Conservation (phyloP, 2,797 vertebrate genomes). For the Lithobates pipiens region DNA sequence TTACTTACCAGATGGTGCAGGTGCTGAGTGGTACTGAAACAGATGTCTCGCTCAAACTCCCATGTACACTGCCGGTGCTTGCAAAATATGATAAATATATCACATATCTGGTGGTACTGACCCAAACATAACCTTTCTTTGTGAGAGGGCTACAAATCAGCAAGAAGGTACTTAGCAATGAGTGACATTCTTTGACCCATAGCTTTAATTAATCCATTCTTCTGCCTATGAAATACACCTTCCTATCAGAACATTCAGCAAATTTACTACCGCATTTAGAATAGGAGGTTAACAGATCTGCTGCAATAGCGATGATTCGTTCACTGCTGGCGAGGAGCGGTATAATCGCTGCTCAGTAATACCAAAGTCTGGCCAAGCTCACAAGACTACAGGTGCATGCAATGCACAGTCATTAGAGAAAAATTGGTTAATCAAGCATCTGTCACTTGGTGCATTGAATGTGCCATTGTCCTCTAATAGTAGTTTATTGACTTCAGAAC, state of each 20-base stretch:
- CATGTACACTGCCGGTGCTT: slow-evolving; percentile 11
- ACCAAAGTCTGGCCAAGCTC: neutral
- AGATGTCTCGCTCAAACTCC: slow-evolving; percentile 40
- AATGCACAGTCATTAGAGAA: neutral
- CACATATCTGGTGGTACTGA: slow-evolving; percentile 23
- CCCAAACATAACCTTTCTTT: slow-evolving; percentile 26
- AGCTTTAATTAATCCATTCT: neutral
- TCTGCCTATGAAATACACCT: slow-evolving; percentile 1
- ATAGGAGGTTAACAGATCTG: neutral
- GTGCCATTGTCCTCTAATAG: neutral
- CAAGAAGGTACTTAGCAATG: neutral
- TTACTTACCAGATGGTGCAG: slow-evolving; percentile 36
- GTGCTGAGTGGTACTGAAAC: slow-evolving; percentile 15
- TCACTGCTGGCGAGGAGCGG: neutral
- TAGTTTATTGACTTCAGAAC: neutral
- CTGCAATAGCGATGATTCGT: neutral
- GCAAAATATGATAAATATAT: slow-evolving; percentile 17
- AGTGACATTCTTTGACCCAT: neutral
- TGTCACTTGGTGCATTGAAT: neutral
- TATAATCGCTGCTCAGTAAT: neutral
- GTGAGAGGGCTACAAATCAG: neutral
- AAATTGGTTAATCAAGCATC: neutral
- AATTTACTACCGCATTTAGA: neutral
- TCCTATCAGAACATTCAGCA: neutral
- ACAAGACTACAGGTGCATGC: slow-evolving; percentile 2